Conservation (phyloP, 92 coral and sea anemone genomes). For the Desmophyllum pertusum region DNA sequence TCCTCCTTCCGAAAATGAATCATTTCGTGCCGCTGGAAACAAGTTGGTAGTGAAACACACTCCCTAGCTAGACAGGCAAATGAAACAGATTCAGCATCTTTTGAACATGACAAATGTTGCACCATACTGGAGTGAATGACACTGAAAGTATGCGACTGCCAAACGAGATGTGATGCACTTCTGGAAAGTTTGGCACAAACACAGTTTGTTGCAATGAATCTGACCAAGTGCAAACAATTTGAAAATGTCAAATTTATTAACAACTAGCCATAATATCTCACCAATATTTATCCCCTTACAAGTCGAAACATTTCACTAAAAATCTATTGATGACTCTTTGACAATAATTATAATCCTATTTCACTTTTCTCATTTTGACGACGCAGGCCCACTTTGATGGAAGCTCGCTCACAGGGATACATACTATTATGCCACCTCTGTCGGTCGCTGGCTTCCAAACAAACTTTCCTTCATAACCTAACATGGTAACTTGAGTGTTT, state of each 20-base stretch:
- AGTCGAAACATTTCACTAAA: not conserved
- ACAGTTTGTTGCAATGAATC: not conserved
- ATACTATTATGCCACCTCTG: slow-evolving; percentile 68
- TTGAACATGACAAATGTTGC: no score
- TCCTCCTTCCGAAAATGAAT: no score
- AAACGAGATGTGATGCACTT: not conserved
- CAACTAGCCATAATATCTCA: not conserved
- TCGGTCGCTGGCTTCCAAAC: slow-evolving; percentile 59
- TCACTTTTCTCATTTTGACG: slow-evolving; percentile 57
- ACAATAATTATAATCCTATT: slow-evolving; percentile 27
- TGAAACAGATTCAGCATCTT: no score
- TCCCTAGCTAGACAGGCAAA: no score
- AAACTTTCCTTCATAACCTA: slow-evolving; percentile 72
- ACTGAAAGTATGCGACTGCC: no score
- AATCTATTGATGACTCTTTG: not conserved
- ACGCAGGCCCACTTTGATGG: slow-evolving; percentile 93
- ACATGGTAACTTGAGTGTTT: slow-evolving; percentile 70
- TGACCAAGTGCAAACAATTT: not conserved
- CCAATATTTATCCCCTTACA: not conserved
- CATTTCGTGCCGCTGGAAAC: no score
- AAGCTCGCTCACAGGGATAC: slow-evolving; percentile 64
- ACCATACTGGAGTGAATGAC: no score
- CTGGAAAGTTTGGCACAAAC: no score
- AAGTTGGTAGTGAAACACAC: no score
- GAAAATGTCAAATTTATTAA: not conserved